Conservation (phyloP, 2,797 vertebrate species). For the Tamandua tetradactyla region DNA sequence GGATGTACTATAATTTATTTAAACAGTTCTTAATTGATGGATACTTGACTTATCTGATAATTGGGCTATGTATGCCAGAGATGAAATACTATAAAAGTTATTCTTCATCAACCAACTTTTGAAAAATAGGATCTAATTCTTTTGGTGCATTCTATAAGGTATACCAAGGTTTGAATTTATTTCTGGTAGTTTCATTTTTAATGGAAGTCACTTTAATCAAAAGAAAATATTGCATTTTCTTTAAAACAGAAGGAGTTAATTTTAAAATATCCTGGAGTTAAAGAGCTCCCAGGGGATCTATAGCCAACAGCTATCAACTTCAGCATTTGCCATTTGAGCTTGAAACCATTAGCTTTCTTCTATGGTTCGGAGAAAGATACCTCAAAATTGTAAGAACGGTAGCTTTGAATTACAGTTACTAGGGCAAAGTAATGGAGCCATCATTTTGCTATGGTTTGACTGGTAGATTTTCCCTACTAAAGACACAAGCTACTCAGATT, state of each 20-base stretch:
- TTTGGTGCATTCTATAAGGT: background rate
- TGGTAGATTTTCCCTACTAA: background rate
- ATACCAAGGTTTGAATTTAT: constrained; percentile 30
- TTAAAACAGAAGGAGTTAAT: background rate
- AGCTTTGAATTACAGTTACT: constrained; percentile 51
- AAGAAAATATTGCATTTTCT: constrained; percentile 29
- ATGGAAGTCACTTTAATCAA: constrained; percentile 14
- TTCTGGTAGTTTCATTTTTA: constrained; percentile 50
- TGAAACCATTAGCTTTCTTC: background rate
- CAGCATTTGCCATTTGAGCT: constrained; percentile 33
- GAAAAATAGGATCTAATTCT: background rate
- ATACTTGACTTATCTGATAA: background rate
- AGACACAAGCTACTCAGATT: background rate
- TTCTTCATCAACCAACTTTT: constrained; percentile 13
- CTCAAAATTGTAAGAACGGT: background rate
- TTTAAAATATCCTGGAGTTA: background rate
- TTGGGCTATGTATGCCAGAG: background rate
- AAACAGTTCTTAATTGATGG: background rate
- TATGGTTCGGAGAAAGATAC: constrained; percentile 23
- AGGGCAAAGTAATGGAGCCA: constrained; percentile 44
- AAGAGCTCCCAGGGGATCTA: background rate
- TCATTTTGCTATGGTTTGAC: background rate
- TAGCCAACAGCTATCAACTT: background rate
- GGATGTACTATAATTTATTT: background rate
- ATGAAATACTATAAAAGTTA: constrained; percentile 4